A percentile compares a stretch with the other conserved stretches of the same genome.
Evolutionary conservation across 2,113 vertebrate species (phyloP).

Genomic region (Daboia siamensis): DNA sequence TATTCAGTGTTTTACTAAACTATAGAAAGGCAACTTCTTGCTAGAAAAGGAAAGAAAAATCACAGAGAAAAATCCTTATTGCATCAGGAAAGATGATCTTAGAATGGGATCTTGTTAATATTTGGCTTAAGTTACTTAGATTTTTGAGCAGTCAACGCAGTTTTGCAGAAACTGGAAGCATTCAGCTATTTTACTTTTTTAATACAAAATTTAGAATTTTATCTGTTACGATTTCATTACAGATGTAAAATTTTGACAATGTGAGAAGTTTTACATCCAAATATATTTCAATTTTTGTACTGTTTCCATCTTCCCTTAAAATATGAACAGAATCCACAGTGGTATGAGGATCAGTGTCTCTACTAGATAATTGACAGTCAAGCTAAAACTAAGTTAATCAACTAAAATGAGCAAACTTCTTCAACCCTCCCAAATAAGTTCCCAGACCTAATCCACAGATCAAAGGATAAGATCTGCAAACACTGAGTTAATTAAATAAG

Average conservation of each 20-base stretch:
- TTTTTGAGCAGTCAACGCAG: not conserved
- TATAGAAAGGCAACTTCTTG: not conserved
- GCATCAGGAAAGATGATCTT: not conserved
- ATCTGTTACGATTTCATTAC: not conserved
- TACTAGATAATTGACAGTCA: too few species aligned
- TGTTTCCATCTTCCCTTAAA: too few species aligned
- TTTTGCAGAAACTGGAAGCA: not conserved
- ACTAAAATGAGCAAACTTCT: too few species aligned
- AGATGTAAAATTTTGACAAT: not conserved
- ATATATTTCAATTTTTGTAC: not conserved
- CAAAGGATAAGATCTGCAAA: too few species aligned
- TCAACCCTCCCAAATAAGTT: too few species aligned
- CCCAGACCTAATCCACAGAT: too few species aligned
- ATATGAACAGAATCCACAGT: too few species aligned
- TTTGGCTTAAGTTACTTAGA: not conserved
- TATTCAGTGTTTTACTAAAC: slow-evolving; percentile 2
- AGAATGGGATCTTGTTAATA: not conserved
- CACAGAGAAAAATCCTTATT: not conserved
- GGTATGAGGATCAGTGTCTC: too few species aligned
- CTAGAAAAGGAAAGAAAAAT: not conserved
- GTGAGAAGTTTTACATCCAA: too few species aligned
- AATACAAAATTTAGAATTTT: not conserved
- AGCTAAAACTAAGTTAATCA: too few species aligned
- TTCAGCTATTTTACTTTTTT: not conserved
- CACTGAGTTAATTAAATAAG: too few species aligned